phyloP scores from a whole-genome alignment of 2,888 invertebrate species.

The Melitaea athalia region DNA sequence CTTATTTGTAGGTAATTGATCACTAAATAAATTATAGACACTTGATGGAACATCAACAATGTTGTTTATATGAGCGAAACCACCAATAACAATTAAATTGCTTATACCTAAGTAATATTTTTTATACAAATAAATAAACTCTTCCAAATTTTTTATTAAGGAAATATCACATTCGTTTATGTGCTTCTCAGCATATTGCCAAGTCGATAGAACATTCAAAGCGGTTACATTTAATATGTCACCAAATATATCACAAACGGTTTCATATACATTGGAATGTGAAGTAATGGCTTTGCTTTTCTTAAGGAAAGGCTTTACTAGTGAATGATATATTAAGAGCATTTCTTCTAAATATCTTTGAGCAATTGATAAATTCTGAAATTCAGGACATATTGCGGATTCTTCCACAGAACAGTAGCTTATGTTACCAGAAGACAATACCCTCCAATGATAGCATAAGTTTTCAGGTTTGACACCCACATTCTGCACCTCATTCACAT shows the following conservation, averaged over 20 bases:
- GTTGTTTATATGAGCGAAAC: constrained; percentile 85
- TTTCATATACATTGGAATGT: constrained; percentile 84
- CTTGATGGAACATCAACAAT: constrained; percentile 83
- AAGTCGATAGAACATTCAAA: constrained; percentile 85
- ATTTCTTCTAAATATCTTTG: constrained; percentile 88
- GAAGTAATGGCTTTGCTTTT: constrained; percentile 80
- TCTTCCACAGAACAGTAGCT: constrained; percentile 76
- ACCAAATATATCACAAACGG: constrained; percentile 85
- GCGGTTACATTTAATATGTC: constrained; percentile 87
- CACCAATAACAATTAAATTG: constrained; percentile 87
- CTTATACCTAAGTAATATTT: constrained; percentile 87
- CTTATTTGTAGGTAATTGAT: constrained; percentile 80
- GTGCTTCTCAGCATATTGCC: constrained; percentile 86
- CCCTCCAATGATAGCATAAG: constrained; percentile 76
- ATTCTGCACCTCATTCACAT: constrained; percentile 56
- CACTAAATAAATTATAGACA: constrained; percentile 81
- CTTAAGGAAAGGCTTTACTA: constrained; percentile 85
- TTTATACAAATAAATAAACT: constrained; percentile 87
- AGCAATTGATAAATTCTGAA: constrained; percentile 83
- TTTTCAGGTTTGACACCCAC: constrained; percentile 66
- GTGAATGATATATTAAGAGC: constrained; percentile 83
- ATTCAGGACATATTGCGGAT: constrained; percentile 64
- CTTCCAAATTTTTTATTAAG: constrained; percentile 86
- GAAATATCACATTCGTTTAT: constrained; percentile 85
- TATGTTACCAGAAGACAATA: constrained; percentile 73